Evolutionary conservation across 2,888 invertebrate genomes (phyloP), one percentile per base, ranked within the genome.

Genomic region (Saturnia japonica): DNA sequence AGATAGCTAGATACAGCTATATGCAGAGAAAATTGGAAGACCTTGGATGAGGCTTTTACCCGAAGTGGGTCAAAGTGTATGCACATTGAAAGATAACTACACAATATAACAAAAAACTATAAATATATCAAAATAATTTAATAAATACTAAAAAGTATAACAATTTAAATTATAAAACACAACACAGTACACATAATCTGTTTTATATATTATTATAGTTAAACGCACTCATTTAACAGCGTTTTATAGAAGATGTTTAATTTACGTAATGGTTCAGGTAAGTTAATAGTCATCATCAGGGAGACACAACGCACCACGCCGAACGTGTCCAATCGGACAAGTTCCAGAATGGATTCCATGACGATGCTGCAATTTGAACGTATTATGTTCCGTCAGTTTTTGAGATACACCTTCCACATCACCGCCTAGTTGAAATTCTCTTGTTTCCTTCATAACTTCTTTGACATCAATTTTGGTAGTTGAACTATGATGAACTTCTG

Each of bases 241-340:
- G 9, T 1, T 43, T 43, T 43, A 34, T 14, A 43, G 43, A 8
- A 43, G 19, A 51, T 51, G 16, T 51, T 51, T 51, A 14, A 51
- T 51, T 51, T 34, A 34, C 6, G 34, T 34, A 34, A 2, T 34
- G 34, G 34, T 34, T 34, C 34, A 34, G 34, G n/a, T 6, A 7
- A 51, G 7, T n/a, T 11, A 57, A 25, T 68, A 68, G 19, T 68
- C 67, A 47, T 68, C 67, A 12, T 68, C 47, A 28, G 67, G 67
- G 19, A 68, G 12, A 47, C 67, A 68, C 25, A 45, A 28, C n/a
- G 2, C 67, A 25, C 67, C 67, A 28, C 43, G 19, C 19, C 28
- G 34, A 28, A 45, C 34, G 8, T 25, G 14, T 68, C 47, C 67
- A 22, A 9, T 22, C 19, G 67, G 67, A 25, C 67, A 68, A 2